These are phyloP conservation scores for Apodemus sylvaticus DNA, from an alignment of 2,113 vertebrate genomes.

Conservation along the genomic window DNA sequence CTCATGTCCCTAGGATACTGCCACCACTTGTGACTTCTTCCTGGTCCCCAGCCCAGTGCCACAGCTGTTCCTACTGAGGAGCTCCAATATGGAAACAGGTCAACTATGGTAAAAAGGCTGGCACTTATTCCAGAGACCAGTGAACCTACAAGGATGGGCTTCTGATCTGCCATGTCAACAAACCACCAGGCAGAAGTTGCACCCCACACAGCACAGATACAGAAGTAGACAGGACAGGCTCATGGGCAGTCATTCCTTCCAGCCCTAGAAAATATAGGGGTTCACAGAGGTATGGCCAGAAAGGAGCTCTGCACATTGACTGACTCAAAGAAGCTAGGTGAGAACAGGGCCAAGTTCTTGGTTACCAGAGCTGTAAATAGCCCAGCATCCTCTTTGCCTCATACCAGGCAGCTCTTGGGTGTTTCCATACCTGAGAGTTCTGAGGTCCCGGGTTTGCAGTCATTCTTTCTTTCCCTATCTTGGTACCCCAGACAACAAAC, in stretches of 20 bases:
- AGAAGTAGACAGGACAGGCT: background rate
- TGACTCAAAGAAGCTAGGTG: background rate
- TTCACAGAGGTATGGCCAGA: constrained; percentile 20
- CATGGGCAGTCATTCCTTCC: constrained; percentile 26
- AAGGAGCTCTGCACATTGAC: constrained; percentile 3
- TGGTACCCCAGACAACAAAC: background rate
- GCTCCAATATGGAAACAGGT: background rate
- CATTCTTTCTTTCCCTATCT: background rate
- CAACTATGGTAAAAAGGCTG: background rate
- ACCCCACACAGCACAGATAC: background rate
- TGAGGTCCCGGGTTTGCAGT: constrained; percentile 16
- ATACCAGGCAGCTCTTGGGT: constrained; percentile 30
- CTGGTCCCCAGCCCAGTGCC: constrained; percentile 1
- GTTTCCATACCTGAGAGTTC: constrained; percentile 68
- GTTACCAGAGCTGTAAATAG: background rate
- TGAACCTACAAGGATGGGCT: background rate
- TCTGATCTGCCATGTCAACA: background rate
- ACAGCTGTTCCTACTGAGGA: background rate
- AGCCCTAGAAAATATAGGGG: background rate
- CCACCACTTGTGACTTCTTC: constrained; percentile 23
- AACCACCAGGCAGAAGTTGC: background rate
- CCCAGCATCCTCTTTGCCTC: background rate
- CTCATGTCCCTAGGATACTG: constrained; percentile 21
- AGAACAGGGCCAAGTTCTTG: background rate
- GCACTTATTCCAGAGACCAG: background rate